Evolutionary conservation across 1,140 invertebrate genomes (phyloP).

Genomic region (Pogonus chalceus): DNA sequence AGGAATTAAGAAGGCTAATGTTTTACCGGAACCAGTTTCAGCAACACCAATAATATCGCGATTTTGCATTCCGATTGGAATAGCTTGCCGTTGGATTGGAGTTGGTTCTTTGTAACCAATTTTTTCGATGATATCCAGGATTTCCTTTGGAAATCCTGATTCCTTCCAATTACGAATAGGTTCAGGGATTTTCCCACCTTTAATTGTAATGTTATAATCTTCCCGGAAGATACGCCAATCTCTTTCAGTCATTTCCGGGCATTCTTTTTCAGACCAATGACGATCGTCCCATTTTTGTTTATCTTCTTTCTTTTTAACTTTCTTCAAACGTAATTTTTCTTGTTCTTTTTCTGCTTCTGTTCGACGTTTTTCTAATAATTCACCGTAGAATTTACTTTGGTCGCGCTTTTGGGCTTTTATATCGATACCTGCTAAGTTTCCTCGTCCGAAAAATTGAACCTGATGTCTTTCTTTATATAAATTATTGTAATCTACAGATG

Average conservation of each 20-base stretch:
- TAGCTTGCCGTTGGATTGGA: conserved; percentile 98
- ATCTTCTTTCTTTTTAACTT: conserved; percentile 90
- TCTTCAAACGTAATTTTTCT: conserved; percentile 88
- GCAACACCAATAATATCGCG: conserved; percentile 99
- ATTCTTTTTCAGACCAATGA: conserved; percentile 94
- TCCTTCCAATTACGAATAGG: conserved; percentile 94
- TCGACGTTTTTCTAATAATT: conserved; percentile 86
- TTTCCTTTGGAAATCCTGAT: conserved; percentile 80
- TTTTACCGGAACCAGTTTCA: conserved; percentile 98
- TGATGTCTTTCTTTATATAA: conserved; percentile 95
- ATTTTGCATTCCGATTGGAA: conserved; percentile 97
- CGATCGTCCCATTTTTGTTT: conserved; percentile 98
- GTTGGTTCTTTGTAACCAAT: conserved; percentile 98
- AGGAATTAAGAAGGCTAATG: conserved; percentile 95
- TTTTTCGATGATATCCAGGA: conserved; percentile 90
- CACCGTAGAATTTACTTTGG: conserved; percentile 96
- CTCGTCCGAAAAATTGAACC: conserved; percentile 94
- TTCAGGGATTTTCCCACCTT: conserved; percentile 94
- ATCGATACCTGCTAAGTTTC: conserved; percentile 96
- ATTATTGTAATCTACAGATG: conserved; percentile 93
- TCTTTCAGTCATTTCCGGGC: conserved; percentile 94
- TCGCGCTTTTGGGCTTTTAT: conserved; percentile 95
- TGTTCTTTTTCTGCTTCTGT: conserved; percentile 97
- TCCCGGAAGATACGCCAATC: conserved; percentile 99
- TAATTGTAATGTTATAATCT: conserved; percentile 98